Percentiles rank a stretch among this genome's conserved stretches.
Conservation (phyloP, 2,888 invertebrate species). For the Machimus rusticus region DNA sequence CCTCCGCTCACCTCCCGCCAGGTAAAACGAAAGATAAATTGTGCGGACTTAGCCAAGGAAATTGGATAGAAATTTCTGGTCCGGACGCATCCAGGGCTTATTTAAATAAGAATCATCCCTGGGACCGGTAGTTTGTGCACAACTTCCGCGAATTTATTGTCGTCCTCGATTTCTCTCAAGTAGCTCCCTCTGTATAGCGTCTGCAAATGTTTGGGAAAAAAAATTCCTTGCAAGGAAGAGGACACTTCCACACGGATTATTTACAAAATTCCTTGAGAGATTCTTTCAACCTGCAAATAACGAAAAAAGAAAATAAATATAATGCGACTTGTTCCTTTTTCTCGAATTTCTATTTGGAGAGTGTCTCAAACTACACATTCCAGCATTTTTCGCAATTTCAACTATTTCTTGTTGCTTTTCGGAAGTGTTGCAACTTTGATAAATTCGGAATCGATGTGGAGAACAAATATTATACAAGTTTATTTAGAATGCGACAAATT, state of each 20-base stretch:
- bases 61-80: background rate
- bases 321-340: background rate
- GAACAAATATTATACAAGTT: background rate
- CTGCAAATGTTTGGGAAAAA: background rate
- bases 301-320: background rate
- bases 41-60: slow-evolving; percentile 1
- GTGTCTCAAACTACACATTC: background rate
- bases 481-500: background rate
- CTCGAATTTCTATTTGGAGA: background rate
- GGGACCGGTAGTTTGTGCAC: background rate
- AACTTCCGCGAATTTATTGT: background rate
- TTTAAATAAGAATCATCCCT: background rate
- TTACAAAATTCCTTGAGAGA: background rate
- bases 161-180: background rate
- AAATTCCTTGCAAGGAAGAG: background rate
- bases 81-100: background rate
- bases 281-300: background rate
- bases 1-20: background rate
- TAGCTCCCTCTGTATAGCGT: background rate
- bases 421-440: background rate
- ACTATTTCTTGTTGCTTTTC: background rate
- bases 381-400: background rate
- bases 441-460: background rate
- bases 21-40: slow-evolving; percentile 11
- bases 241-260: background rate